Evolutionary conservation across 2,888 invertebrate genomes (phyloP).

Genomic region (Ennomos erosarius): DNA sequence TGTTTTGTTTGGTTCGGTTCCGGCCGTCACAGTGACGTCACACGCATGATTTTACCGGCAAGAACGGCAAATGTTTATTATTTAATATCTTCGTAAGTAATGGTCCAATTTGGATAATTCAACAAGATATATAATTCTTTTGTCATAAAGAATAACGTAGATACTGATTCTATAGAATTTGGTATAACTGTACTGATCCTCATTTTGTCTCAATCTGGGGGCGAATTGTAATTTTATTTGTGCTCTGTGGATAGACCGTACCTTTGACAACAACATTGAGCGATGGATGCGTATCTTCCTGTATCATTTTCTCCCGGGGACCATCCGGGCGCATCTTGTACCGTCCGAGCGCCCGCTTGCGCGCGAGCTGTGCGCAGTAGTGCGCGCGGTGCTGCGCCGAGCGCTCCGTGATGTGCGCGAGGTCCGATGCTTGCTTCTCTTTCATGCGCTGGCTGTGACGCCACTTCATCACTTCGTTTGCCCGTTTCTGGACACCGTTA

Average conservation of each 20-base stretch:
- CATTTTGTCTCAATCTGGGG: too few relatives aligned
- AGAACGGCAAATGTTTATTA: too few relatives aligned
- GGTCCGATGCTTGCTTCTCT: conserved; percentile 87
- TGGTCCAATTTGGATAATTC: too few relatives aligned
- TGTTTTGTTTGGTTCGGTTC: too few relatives aligned
- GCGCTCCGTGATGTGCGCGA: conserved; percentile 87
- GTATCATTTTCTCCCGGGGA: conserved; percentile 83
- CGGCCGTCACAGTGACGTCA: too few relatives aligned
- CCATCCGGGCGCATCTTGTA: conserved; percentile 81
- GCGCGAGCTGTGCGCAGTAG: conserved; percentile 86
- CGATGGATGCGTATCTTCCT: conserved; percentile 76
- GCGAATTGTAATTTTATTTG: too few relatives aligned
- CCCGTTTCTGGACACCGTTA: conserved; percentile 82
- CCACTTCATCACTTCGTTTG: conserved; percentile 87
- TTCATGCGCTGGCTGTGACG: conserved; percentile 86
- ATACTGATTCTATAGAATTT: too few relatives aligned
- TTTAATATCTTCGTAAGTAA: too few relatives aligned
- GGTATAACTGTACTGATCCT: too few relatives aligned
- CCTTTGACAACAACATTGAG: conserved; percentile 89
- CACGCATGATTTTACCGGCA: too few relatives aligned
- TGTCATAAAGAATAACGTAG: too few relatives aligned
- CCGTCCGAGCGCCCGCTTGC: conserved; percentile 87
- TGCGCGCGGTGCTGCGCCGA: conserved; percentile 86
- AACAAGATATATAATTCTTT: too few relatives aligned
- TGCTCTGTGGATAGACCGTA: conserved; percentile 39